These are phyloP conservation scores for Gobio gobio DNA, from an alignment of 2,113 vertebrate species.

Conservation along the genomic window DNA sequence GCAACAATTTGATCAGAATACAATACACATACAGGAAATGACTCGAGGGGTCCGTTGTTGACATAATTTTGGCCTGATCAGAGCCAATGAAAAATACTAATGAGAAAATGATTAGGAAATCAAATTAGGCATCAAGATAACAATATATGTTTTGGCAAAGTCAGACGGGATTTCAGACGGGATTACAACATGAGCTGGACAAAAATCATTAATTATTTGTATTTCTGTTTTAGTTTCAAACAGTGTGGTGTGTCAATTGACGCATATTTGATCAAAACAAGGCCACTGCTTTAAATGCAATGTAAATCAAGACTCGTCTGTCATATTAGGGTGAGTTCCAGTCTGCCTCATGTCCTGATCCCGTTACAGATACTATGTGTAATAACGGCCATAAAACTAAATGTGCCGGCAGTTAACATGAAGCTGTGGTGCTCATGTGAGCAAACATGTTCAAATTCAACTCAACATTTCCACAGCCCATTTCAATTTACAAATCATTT, in stretches of 20 bases:
- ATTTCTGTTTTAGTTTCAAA: not conserved
- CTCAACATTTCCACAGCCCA: not conserved
- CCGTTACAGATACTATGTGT: conserved; percentile 12
- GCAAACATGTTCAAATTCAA: conserved; percentile 5
- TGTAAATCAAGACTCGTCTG: not conserved
- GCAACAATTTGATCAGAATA: conserved; percentile 7
- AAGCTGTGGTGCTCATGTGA: not conserved
- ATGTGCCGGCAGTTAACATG: not conserved
- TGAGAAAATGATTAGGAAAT: conserved; percentile 35
- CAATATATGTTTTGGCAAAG: conserved; percentile 13
- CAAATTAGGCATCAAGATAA: conserved; percentile 36
- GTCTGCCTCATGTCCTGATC: conserved; percentile 18
- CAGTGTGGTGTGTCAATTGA: not conserved
- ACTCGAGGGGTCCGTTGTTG: conserved; percentile 9
- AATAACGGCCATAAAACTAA: not conserved
- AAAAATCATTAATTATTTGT: conserved; percentile 14
- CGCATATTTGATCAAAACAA: not conserved
- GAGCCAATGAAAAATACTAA: conserved; percentile 30
- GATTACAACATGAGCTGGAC: not conserved
- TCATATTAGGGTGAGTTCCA: not conserved
- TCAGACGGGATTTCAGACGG: not conserved
- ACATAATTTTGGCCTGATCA: conserved; percentile 12
- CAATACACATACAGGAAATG: conserved; percentile 25
- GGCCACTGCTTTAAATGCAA: not conserved
- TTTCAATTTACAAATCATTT: not conserved